Evolutionary conservation across 2,797 vertebrate species (phyloP), one percentile per base, ranked within the genome.

Genomic region (Labeo calbasu): DNA sequence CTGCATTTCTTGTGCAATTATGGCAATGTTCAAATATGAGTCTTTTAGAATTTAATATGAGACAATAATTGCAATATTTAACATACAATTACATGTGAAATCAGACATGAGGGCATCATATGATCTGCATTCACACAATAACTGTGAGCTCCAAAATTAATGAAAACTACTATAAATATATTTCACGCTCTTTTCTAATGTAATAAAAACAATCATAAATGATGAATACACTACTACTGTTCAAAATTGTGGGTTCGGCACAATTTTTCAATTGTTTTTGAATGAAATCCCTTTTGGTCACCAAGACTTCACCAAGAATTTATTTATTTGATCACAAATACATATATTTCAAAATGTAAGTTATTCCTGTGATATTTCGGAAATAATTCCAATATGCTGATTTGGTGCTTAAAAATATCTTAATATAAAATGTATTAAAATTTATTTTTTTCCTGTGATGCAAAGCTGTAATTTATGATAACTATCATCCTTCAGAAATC

Each of bases 1-100:
- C 32, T 61, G 53, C 55, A 59, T 28, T 70, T 63, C 40, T 51
- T 73, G 17, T 55, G 65, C 78, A 70, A 57, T 79, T 53, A 53
- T 66, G 43, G 25, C 8, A 69, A 81, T 46, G 23, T 63, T 81
- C 21, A 53, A 55, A 50, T 23, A 15, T 19, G 9, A 40, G 69
- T 43, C 7, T 43, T 25, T 76, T 17, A 23, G 36, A 68, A 63
- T n/a, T 40, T 57, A 53, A 77, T 66, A 50, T 53, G 25, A 51
- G 61, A 19, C 25, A 59, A 73, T 51, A 23, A 43, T 51, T 23
- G 17, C 23, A 55, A 76, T 40, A 32, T 36, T 11, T 61, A 43
- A 63, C 61, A 51, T 61, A 32, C 9, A 23, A 78, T 71, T 32
- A 61, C n/a, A 23, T 23, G 9, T 57, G 65, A 21, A 68, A 25